Evolutionary conservation across 2,888 invertebrate species (phyloP).

Genomic region (Danaus chrysippus): DNA sequence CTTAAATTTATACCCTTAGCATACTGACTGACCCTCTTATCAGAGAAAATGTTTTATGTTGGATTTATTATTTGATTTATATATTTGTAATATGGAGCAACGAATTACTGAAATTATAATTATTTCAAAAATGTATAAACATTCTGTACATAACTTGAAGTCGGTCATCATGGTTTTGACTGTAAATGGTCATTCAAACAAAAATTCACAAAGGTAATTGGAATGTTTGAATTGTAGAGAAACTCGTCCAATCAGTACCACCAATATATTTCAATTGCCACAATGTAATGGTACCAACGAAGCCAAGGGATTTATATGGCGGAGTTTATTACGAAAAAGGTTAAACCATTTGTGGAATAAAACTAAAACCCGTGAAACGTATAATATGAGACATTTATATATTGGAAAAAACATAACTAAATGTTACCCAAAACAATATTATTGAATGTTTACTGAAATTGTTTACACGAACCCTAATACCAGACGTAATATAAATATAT

Average conservation of each 20-base stretch:
- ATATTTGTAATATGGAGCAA: no score
- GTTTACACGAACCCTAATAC: no score
- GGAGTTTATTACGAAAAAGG: neutral
- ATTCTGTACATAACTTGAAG: no score
- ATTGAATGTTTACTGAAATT: no score
- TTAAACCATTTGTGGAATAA: neutral
- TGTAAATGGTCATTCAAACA: constrained; percentile 4
- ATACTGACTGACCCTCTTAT: neutral
- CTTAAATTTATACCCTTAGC: neutral
- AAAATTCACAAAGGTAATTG: constrained; percentile 25
- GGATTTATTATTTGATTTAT: no score
- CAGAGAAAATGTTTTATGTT: no score
- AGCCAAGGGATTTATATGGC: constrained; percentile 8
- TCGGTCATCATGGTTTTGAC: no score
- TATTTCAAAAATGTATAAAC: no score
- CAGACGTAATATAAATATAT: no score
- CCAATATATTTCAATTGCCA: constrained; percentile 21
- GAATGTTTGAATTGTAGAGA: constrained; percentile 21
- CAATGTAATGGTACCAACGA: constrained; percentile 11
- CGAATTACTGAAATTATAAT: no score
- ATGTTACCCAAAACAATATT: constrained; percentile 1
- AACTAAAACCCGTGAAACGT: constrained; percentile 3
- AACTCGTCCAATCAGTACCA: constrained; percentile 22
- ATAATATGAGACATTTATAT: neutral
- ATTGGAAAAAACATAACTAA: neutral